These are phyloP conservation scores for Dermochelys coriacea DNA, from an alignment of 2,797 vertebrate genomes.

Conservation along the genomic window DNA sequence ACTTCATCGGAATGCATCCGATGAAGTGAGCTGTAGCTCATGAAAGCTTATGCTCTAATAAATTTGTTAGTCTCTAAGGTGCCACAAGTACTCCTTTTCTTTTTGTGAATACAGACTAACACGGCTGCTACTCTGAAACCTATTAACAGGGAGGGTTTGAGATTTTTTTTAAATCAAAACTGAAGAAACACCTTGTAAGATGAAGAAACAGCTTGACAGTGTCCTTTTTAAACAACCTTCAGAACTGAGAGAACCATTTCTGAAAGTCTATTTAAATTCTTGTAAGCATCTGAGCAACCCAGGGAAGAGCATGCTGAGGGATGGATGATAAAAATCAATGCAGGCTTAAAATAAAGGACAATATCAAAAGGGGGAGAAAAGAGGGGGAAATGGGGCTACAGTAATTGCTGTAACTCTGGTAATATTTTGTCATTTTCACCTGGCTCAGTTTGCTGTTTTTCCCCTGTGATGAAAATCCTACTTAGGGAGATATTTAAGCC, in stretches of 20 bases:
- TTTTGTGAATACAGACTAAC: too few relatives aligned
- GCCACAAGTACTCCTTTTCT: too few relatives aligned
- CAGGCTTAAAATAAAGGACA: conserved; percentile 17
- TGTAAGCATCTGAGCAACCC: background rate
- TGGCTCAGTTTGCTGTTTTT: background rate
- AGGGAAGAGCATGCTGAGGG: background rate
- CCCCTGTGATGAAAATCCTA: background rate
- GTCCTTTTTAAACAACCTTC: conserved; percentile 32
- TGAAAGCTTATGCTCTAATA: too few relatives aligned
- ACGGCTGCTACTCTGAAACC: too few relatives aligned
- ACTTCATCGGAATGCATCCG: too few relatives aligned
- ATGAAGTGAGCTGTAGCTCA: too few relatives aligned
- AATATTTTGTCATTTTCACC: background rate
- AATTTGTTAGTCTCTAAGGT: too few relatives aligned
- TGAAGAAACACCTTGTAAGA: background rate
- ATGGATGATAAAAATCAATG: conserved; percentile 48
- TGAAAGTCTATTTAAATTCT: conserved; percentile 47
- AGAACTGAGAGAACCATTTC: background rate
- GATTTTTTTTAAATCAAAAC: background rate
- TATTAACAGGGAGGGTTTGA: background rate
- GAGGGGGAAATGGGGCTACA: background rate
- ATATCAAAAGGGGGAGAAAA: background rate
- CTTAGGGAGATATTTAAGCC: background rate
- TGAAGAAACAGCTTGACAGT: background rate
- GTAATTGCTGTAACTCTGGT: background rate